Base-by-base conservation (phyloP, 2,888 invertebrate genomes). In the Taphrorychus bicolor region DNA sequence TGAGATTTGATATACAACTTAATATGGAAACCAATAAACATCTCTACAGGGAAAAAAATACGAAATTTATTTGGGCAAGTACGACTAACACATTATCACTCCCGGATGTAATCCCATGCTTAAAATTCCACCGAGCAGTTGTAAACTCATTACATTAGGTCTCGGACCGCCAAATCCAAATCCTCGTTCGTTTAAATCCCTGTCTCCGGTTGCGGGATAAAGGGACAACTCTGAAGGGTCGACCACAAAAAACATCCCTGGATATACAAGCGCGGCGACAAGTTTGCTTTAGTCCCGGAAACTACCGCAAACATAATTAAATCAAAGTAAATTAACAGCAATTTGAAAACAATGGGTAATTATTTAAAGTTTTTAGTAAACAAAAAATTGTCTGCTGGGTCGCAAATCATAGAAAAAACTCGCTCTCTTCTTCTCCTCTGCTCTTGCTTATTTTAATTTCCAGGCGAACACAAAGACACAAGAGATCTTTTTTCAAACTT, bases 201-300 rank as follows among this genome's bases (percentile, higher is more conserved):
- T 40, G 21, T 40, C 21, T 22, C 18, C 49, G 32, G 41, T 21
- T 41, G 19, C 51, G 14, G 24, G 49, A 51, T 59, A 19, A 32
- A 32, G 32, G 32, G 52, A 11, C 40, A 14, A 14, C 32, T 59
- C 17, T 40, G 32, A 52, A 52, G 59, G 41, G 19, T 51, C 40
- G 40, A 59, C 52, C 59, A 22, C 59, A 52, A 51, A 51, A 59
- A 59, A 59, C 59, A 52, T 52, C 32, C 51, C 59, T 40, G 40
- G 21, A 52, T 18, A 52, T 18, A 52, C 59, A 49, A 51, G 9
- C 21, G 51, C 41, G 59, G 32, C 32, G 32, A 32, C 32, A 32
- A 32, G 32, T 32, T 32, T 32, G 32, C 11, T 32, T 32, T 32
- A 7, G 32, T 11, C 32, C 32, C 32, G 21, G 48, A 49, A 45